These are phyloP conservation scores for Agapornis canus DNA, from an alignment of 2,797 vertebrate genomes.

Conservation along the genomic window DNA sequence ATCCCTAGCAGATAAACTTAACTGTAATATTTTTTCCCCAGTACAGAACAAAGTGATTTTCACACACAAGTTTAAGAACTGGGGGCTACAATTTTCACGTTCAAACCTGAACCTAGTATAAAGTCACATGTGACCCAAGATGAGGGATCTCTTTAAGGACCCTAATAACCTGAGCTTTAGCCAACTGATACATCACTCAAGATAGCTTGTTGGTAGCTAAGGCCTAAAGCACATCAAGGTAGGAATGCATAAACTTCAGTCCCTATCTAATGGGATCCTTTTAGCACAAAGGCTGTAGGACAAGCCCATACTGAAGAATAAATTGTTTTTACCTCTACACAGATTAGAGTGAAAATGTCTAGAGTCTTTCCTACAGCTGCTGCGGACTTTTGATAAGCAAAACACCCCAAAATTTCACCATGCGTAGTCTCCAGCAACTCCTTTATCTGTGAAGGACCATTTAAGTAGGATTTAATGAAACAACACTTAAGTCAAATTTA, in stretches of 20 bases:
- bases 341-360: background rate
- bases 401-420: background rate
- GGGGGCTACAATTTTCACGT: background rate
- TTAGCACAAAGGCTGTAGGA: background rate
- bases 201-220: background rate
- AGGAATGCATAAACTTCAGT: constrained; percentile 7
- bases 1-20: background rate
- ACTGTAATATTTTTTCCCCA: background rate
- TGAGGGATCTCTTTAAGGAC: background rate
- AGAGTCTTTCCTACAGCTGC: background rate
- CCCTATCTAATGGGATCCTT: background rate
- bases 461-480: constrained; percentile 16
- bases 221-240: background rate
- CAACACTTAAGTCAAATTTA: constrained; percentile 1
- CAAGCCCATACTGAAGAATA: background rate
- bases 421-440: background rate
- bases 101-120: background rate
- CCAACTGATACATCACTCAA: background rate
- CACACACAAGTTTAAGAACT: background rate
- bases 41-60: background rate
- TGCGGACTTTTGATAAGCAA: constrained; percentile 23
- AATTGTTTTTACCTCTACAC: background rate
- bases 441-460: constrained; percentile 34
- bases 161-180: background rate
- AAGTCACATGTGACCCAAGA: background rate